These are phyloP conservation scores for Tenodera sinensis DNA, from an alignment of 2,888 invertebrate genomes.

Conservation along the genomic window DNA sequence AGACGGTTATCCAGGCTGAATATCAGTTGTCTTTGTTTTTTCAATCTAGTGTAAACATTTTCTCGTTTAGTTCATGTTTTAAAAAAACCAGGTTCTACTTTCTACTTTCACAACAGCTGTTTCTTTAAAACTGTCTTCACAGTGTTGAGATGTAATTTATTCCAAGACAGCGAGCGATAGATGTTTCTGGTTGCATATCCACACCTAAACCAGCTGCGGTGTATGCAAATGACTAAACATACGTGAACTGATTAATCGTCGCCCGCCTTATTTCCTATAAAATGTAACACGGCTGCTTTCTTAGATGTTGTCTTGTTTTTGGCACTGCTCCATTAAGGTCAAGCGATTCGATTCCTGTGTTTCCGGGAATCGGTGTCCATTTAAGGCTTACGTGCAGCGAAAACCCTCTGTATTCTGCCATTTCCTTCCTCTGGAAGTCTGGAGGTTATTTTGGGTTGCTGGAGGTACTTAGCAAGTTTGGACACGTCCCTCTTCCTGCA, in stretches of 20 bases:
- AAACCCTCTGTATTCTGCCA: neutral
- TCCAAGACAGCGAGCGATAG: neutral
- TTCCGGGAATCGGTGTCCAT: neutral
- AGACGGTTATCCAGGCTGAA: too few species aligned
- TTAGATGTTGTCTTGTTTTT: neutral
- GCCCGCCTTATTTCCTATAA: neutral
- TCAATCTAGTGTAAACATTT: too few species aligned
- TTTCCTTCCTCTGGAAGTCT: neutral
- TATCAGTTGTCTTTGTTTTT: too few species aligned
- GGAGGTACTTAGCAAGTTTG: neutral
- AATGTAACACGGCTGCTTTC: neutral
- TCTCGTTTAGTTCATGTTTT: too few species aligned
- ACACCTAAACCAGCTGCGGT: neutral
- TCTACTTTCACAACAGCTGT: too few species aligned
- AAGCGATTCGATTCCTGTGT: neutral
- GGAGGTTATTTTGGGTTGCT: neutral
- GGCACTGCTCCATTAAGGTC: neutral
- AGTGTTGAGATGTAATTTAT: neutral
- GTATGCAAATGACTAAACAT: neutral
- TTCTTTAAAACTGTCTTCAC: too few species aligned
- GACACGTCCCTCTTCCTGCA: neutral
- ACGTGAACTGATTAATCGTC: neutral
- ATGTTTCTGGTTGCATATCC: neutral
- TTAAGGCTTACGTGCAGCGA: neutral
- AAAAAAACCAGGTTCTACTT: too few species aligned